Percentiles rank a stretch among this genome's conserved stretches.
These are phyloP conservation scores for Bombus cullumanus DNA, from an alignment of 1,140 invertebrate species.

Conservation along the genomic window DNA sequence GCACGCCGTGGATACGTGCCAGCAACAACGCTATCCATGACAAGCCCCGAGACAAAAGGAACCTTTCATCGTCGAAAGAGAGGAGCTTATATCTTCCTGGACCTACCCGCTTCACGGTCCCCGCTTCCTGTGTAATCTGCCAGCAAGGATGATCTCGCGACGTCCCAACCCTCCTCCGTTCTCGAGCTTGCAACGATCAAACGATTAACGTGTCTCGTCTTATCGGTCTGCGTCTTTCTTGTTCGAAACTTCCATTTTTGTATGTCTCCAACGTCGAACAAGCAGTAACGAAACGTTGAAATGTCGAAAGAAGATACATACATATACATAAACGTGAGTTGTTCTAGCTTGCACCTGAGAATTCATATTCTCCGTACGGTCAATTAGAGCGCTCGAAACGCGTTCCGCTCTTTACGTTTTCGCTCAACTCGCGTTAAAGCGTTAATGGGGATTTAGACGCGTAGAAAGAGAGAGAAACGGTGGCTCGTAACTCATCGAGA, in stretches of 20 bases:
- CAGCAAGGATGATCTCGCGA: conserved; percentile 26
- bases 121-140: conserved; percentile 30
- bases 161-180: not conserved
- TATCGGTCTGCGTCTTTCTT: not conserved
- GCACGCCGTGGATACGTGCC: conserved; percentile 50
- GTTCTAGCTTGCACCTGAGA: not conserved
- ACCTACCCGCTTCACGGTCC: not conserved
- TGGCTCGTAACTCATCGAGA: conserved; percentile 45
- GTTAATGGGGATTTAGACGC: not conserved
- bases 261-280: not conserved
- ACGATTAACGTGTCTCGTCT: not conserved
- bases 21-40: conserved; percentile 57
- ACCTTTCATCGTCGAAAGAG: conserved; percentile 40
- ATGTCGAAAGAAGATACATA: too few relatives aligned
- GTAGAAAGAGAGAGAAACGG: not conserved
- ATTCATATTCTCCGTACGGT: conserved; percentile 3
- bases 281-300: not conserved
- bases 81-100: conserved; percentile 25
- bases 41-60: conserved; percentile 58
- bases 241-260: not conserved
- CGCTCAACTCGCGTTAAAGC: conserved; percentile 14
- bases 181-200: conserved; percentile 1
- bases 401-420: not conserved
- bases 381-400: conserved; percentile 23
- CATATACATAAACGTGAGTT: too few relatives aligned